Evolutionary conservation across 2,888 invertebrate species (phyloP), one percentile per base, ranked within the genome.

Genomic region (Epinotia ramella): DNA sequence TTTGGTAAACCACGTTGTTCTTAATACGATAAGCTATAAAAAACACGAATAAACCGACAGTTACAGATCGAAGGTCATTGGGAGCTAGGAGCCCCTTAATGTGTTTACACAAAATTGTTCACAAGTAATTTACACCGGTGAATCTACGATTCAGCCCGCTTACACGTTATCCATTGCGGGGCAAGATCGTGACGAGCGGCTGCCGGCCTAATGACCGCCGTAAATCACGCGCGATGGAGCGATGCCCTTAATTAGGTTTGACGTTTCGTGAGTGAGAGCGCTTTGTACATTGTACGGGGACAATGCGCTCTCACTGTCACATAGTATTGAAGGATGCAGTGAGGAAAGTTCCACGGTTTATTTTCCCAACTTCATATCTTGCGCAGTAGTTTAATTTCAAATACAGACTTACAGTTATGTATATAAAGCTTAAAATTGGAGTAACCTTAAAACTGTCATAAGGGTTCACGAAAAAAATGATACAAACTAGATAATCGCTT

Each of bases 171-270:
- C 77, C 84, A 84, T 83, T 83, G 84, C 84, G 77, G 80, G 79
- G 78, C 49, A 79, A 79, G 82, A 81, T 81, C 80, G 80, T 81
- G 80, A 78, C 77, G 77, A 69, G 71, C 76, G 67, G 68, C 78
- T 77, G 78, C 79, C 82, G 82, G 77, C 81, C 81, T 85, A 86
- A 87, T 84, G 84, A 82, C 80, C 80, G 80, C 81, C 81, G 83
- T 87, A 85, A 88, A 85, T 86, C 86, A 86, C 81, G 81, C 67
- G 81, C 85, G 86, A 87, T 88, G 84, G 80, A 84, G 83, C 82
- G 87, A 86, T 87, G 87, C 83, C 86, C 85, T 86, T 88, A 88
- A 88, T 88, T 88, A 86, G 84, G 81, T 81, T 82, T 83, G 84
- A 83, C 82, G 81, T 82, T 80, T 85, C 83, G 84, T 84, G 86